Evolutionary conservation across 2,113 vertebrate genomes (phyloP), one percentile per base, ranked within the genome.

Genomic region (Pogona vitticeps): DNA sequence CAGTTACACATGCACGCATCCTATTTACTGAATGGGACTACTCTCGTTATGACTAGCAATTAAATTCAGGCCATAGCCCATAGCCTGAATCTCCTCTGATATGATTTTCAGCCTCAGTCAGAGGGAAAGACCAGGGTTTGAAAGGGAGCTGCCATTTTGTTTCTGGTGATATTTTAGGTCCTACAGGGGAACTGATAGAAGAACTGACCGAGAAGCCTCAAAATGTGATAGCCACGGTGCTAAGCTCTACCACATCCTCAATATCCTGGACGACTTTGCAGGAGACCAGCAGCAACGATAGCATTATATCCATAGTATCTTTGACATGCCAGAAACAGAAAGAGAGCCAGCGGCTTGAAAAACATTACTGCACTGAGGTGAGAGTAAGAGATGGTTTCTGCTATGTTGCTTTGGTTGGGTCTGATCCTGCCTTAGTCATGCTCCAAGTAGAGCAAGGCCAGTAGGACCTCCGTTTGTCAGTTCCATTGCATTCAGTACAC

Each of bases 261-360:
- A 96, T 98, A 0, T 98, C 97, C 87, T 99, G 98, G 98, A 96
- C 96, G 0, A 92, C 95, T 0, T 95, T 97, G 0, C 87, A 94
- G 0, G 97, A 97, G 90, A 96, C 79, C 9, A 89, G 96, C 67
- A 96, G 96, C 94, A 97, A 97, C n/a, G 94, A 96, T 90, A 98
- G 97, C 80, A 95, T 99, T 1, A 97, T 99, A 92, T 99, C 98
- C 0, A 97, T 99, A 80, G 90, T 98, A 2, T 99, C 98, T 0
- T 96, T 98, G 42, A 99, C 98, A 42, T 99, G 98, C 89, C 96
- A 97, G 86, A 97, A 97, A 28, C 98, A 98, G 28, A 98, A 98
- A 84, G 96, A 97, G 58, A 98, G 96, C 80, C 98, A 98, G 95
- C 96, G 98, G 90, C 98, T 99, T 89, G 98, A 99, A 91, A 98